Conservation (phyloP, 1,140 invertebrate species). For the Coelopa frigida region DNA sequence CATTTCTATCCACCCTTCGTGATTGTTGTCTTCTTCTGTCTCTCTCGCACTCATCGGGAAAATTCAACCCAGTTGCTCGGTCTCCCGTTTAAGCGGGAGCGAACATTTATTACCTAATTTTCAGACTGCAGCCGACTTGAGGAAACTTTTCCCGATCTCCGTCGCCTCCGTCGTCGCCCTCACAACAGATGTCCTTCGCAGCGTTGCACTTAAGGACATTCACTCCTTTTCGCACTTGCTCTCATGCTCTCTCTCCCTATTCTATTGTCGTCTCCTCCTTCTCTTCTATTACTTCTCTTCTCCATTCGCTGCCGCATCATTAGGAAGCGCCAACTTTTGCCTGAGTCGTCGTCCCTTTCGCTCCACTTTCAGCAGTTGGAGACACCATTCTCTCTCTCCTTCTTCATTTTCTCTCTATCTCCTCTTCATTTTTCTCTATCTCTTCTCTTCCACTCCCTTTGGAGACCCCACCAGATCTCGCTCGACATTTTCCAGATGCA, state of each 20-base stretch:
- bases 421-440: not conserved
- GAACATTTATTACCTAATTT: too few species aligned
- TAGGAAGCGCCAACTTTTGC: too few species aligned
- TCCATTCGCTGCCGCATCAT: not conserved
- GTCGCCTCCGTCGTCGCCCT: not conserved
- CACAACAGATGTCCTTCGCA: too few species aligned
- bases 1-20: not conserved
- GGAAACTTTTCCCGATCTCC: not conserved
- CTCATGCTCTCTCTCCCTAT: not conserved
- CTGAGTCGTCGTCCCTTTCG: too few species aligned
- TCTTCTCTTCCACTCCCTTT: not conserved
- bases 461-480: too few species aligned
- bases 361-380: too few species aligned
- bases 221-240: not conserved
- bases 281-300: not conserved
- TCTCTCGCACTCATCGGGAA: too few species aligned
- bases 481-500: too few species aligned
- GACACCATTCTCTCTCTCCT: not conserved
- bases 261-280: not conserved
- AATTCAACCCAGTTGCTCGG: too few species aligned
- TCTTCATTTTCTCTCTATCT: not conserved
- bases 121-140: too few species aligned
- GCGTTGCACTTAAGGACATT: too few species aligned
- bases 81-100: too few species aligned
- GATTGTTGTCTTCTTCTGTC: not conserved